Base-by-base conservation (phyloP, 2,113 vertebrate genomes). In the Engystomops pustulosus region DNA sequence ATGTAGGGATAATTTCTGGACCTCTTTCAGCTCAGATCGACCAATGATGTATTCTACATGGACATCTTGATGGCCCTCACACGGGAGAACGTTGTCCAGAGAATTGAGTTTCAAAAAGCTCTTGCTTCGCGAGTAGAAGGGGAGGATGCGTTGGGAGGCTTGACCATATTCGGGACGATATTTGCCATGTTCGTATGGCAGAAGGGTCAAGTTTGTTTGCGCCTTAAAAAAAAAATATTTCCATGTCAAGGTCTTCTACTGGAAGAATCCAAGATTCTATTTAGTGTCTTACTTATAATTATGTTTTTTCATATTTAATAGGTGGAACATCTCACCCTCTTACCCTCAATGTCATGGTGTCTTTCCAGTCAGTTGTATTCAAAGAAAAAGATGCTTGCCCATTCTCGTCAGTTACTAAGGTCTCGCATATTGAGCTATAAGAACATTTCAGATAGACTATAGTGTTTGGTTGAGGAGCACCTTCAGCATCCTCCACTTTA, bases 81-180 rank as follows among this genome's bases (percentile, higher is more conserved):
- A 90, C 44, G 84, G 86, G 14, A 86, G 83, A 34, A 2, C 74
- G 2, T 62, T 62, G 34, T 55, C 69, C 71, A 23, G 3, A 0
- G 88, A 78, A 44, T 85, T 86, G 53, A 90, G 86, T 55, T 82
- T 87, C 85, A 91, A 58, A 0, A 86, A 89, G 80, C 88, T 89
- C 58, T 0, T 85, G 83, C 89, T 91, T 80, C 86, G 86, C 5
- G 88, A 90, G 85, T 89, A 89, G 88, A 87, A 90, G 68, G 87
- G 86, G 17, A 17, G 78, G 60, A 87, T 67, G 0, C 51, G 53
- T 32, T 87, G 68, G 0, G 79, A 70, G 4, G 86, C 86, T 0
- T 49, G 74, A 34, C 86, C 85, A 0, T 89, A 79, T 12, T 25
- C 10, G 32, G 74, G 32, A 2, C 23, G 60, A 15, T 6, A 1